Conservation (phyloP, 2,113 vertebrate species). For the Taurulus bubalis region DNA sequence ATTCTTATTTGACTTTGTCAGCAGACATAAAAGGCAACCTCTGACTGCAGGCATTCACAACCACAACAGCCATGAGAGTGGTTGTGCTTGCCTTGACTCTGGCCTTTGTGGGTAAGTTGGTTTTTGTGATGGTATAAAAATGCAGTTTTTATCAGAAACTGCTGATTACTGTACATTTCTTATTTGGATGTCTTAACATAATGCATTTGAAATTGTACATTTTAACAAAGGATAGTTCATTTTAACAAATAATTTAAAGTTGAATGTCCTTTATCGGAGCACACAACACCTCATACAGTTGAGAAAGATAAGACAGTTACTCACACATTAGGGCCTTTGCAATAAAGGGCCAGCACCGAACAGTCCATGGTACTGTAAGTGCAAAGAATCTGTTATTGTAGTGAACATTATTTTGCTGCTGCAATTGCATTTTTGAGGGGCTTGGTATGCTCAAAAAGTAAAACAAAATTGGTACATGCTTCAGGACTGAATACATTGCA, state of each 20-base stretch:
- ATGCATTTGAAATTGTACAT: background rate
- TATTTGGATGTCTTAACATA: background rate
- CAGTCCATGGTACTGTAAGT: too few relatives aligned
- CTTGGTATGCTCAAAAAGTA: too few relatives aligned
- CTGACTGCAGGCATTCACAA: conserved; percentile 38
- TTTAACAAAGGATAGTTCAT: background rate
- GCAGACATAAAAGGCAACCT: conserved; percentile 62
- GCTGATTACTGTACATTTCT: background rate
- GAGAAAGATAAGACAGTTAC: background rate
- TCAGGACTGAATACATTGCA: too few relatives aligned
- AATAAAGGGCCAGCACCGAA: background rate
- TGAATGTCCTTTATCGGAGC: background rate
- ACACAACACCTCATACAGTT: background rate
- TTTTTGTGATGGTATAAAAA: background rate
- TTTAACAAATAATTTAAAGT: background rate
- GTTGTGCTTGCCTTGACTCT: conserved; percentile 83
- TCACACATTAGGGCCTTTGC: background rate
- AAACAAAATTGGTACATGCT: too few relatives aligned
- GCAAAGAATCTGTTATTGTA: too few relatives aligned
- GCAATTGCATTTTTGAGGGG: too few relatives aligned
- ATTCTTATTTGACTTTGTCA: conserved; percentile 28
- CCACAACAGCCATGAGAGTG: conserved; percentile 84
- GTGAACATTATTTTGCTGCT: too few relatives aligned
- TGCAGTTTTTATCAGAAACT: background rate
- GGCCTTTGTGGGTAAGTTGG: conserved; percentile 87